phyloP scores from a whole-genome alignment of 1,140 invertebrate species.

The Ylistrum balloti region DNA sequence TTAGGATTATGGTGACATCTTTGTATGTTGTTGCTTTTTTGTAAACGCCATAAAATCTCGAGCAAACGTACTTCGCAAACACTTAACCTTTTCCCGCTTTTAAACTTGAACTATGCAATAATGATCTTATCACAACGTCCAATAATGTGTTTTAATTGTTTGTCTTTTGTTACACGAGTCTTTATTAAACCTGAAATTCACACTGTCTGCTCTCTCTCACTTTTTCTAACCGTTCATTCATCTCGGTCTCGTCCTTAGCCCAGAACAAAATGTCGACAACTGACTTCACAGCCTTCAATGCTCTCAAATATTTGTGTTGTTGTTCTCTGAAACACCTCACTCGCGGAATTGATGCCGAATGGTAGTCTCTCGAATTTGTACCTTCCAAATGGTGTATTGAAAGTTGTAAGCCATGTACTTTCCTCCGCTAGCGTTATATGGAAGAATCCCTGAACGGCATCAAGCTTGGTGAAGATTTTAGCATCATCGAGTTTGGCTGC shows the following conservation, averaged over 20 bases:
- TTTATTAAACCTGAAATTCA: too few relatives aligned
- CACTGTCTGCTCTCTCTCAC: slow-evolving; percentile 56
- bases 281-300: slow-evolving; percentile 56
- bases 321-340: slow-evolving; percentile 61
- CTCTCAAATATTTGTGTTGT: slow-evolving; percentile 60
- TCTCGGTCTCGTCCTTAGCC: slow-evolving; percentile 47
- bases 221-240: slow-evolving; percentile 56
- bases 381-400: slow-evolving; percentile 62
- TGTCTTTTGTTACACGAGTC: too few relatives aligned
- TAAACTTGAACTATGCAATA: too few relatives aligned
- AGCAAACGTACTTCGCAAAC: too few relatives aligned
- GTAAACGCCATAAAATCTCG: too few relatives aligned
- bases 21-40: too few relatives aligned
- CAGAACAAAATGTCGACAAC: slow-evolving; percentile 68
- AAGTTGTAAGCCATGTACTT: slow-evolving; percentile 62
- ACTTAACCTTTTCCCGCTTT: too few relatives aligned
- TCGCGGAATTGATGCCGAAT: slow-evolving; percentile 60
- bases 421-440: slow-evolving; percentile 62
- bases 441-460: slow-evolving; percentile 82
- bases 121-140: too few relatives aligned
- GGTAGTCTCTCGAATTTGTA: slow-evolving; percentile 60
- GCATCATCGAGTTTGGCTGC: slow-evolving; percentile 75
- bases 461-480: slow-evolving; percentile 82
- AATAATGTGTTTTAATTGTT: too few relatives aligned
- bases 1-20: too few relatives aligned